Conservation (phyloP, 2,888 invertebrate genomes). For the Argyresthia albistria region DNA sequence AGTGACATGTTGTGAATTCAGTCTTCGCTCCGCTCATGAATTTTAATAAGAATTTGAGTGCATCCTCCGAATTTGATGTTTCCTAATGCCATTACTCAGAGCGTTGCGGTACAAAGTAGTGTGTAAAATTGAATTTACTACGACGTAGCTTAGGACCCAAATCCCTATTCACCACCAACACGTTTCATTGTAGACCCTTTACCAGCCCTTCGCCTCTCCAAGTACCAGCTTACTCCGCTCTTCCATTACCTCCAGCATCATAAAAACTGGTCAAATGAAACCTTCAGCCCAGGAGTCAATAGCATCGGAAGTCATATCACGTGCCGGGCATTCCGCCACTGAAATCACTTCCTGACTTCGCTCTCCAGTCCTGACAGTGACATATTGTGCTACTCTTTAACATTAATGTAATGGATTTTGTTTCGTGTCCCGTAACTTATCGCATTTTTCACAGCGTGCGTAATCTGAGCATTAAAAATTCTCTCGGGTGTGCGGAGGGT, state of each 20-base stretch:
- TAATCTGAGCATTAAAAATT: constrained; percentile 1
- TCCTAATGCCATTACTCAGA: too few relatives aligned
- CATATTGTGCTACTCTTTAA: constrained; percentile 65
- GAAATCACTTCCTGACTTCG: constrained; percentile 63
- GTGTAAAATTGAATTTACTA: too few relatives aligned
- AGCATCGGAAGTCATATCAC: constrained; percentile 48
- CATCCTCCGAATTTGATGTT: too few relatives aligned
- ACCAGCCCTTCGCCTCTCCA: too few relatives aligned
- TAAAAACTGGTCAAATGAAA: not conserved
- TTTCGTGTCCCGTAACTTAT: constrained; percentile 58
- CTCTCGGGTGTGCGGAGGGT: not conserved
- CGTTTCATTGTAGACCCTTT: too few relatives aligned
- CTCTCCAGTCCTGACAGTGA: constrained; percentile 54
- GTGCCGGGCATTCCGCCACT: constrained; percentile 58
- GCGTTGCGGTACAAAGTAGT: too few relatives aligned
- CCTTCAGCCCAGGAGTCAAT: not conserved
- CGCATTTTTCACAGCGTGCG: constrained; percentile 35
- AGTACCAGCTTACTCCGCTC: too few relatives aligned
- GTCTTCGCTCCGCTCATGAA: constrained; percentile 2
- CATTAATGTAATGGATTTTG: constrained; percentile 66
- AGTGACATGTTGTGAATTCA: not conserved
- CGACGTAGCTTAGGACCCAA: too few relatives aligned
- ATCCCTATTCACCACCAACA: too few relatives aligned
- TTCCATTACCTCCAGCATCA: not conserved
- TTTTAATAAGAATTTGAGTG: constrained; percentile 2